These are phyloP conservation scores for Betta splendens DNA, from an alignment of 2,797 vertebrate genomes.

Conservation along the genomic window DNA sequence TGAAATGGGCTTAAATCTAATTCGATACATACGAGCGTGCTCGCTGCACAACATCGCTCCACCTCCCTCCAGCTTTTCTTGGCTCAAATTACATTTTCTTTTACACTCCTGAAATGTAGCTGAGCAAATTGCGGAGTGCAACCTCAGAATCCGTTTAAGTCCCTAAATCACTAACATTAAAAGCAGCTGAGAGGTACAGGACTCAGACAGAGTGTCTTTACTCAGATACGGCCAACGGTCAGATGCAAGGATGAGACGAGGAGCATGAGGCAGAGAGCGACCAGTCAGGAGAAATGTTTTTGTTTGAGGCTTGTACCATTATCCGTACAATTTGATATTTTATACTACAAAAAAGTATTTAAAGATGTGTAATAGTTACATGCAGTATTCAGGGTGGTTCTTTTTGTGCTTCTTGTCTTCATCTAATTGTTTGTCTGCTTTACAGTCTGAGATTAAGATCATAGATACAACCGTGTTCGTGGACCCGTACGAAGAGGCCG, in stretches of 20 bases:
- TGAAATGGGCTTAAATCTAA: background rate
- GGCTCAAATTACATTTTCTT: background rate
- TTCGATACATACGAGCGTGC: background rate
- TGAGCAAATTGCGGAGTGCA: background rate
- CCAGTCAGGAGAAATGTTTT: conserved; percentile 7
- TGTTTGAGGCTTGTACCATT: too few relatives aligned
- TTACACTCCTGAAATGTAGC: conserved; percentile 2
- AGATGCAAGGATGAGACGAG: background rate
- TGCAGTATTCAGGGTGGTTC: too few relatives aligned
- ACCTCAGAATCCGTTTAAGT: background rate
- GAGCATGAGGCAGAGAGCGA: background rate
- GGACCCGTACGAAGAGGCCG: conserved; percentile 95
- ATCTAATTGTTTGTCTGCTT: conserved; percentile 8
- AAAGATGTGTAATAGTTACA: too few relatives aligned
- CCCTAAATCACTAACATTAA: conserved; percentile 11
- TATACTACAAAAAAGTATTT: too few relatives aligned
- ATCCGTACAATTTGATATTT: too few relatives aligned
- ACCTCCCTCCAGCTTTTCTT: background rate
- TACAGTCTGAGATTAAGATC: conserved; percentile 90
- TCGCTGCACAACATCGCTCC: background rate
- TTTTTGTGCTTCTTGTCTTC: too few relatives aligned
- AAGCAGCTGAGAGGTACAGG: conserved; percentile 11
- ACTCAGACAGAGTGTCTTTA: background rate
- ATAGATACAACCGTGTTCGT: conserved; percentile 89
- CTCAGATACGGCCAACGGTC: conserved; percentile 23